A percentile compares a stretch with the other conserved stretches of the same genome.
Evolutionary conservation across 2,113 vertebrate species (phyloP).

Genomic region (Smithornis capensis): DNA sequence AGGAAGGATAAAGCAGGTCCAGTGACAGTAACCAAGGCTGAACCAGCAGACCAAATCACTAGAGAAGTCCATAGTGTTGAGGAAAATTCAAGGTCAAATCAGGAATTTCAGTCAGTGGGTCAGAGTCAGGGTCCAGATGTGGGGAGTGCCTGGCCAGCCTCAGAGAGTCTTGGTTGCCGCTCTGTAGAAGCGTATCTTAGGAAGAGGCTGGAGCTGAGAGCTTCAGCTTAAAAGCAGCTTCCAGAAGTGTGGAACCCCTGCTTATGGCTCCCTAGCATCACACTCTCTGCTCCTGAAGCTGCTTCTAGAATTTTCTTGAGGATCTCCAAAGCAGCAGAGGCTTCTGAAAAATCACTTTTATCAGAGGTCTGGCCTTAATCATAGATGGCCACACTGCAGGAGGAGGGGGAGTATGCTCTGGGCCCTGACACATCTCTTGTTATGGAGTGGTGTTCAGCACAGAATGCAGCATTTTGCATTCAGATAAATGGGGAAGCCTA

Average conservation of each 20-base stretch:
- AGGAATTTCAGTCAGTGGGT: not conserved
- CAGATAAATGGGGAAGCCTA: not conserved
- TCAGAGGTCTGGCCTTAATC: not conserved
- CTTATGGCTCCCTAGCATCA: not conserved
- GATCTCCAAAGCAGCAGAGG: not conserved
- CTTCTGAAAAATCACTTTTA: not conserved
- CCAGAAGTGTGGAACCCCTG: not conserved
- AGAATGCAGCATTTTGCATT: not conserved
- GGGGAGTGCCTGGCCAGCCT: no score
- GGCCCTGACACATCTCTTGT: not conserved
- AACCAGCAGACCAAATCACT: not conserved
- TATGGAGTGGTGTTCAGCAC: not conserved
- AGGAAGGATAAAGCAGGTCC: not conserved
- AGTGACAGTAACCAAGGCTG: not conserved
- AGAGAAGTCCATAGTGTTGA: not conserved
- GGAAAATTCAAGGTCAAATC: not conserved
- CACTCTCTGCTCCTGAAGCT: not conserved
- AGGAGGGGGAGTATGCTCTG: fast-evolving
- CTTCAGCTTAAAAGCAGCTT: not conserved
- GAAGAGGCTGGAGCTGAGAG: not conserved
- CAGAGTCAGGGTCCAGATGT: not conserved
- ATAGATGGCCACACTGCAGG: fast-evolving
- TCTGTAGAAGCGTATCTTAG: not conserved
- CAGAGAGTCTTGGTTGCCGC: not conserved
- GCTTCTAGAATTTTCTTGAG: not conserved